These are phyloP conservation scores for Drosophila arizonae DNA, from an alignment of 1,140 invertebrate genomes.

Conservation along the genomic window DNA sequence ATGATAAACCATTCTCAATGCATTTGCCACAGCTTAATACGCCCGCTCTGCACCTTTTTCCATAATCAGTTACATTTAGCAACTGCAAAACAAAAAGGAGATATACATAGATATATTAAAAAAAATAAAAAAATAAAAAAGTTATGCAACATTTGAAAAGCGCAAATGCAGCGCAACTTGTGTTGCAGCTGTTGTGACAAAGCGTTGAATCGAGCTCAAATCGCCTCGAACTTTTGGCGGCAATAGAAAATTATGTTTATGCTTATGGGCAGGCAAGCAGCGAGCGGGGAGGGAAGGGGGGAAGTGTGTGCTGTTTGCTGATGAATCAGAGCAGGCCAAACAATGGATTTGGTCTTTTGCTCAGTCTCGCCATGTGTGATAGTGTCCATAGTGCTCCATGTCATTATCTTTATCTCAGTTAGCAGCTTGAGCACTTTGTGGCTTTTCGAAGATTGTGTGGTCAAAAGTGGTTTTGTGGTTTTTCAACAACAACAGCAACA, in stretches of 20 bases:
- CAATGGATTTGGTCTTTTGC: conserved; percentile 26
- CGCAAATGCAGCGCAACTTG: conserved; percentile 50
- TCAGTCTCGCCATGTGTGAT: conserved; percentile 7
- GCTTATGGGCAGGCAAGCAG: conserved; percentile 18
- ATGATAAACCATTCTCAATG: neutral
- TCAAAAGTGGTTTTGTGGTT: conserved; percentile 38
- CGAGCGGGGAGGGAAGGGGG: neutral
- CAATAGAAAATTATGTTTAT: conserved; percentile 60
- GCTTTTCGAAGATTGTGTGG: conserved; percentile 42
- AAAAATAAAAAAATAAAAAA: neutral
- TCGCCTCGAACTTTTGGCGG: conserved; percentile 27
- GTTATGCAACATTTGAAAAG: conserved; percentile 48
- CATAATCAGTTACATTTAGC: conserved; percentile 18
- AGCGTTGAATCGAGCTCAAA: conserved; percentile 28
- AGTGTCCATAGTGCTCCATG: conserved; percentile 40
- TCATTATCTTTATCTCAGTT: conserved; percentile 40
- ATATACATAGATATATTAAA: too few relatives aligned
- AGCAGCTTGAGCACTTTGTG: conserved; percentile 36
- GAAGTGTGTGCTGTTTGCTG: neutral
- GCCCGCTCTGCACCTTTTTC: neutral
- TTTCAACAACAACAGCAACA: conserved; percentile 1
- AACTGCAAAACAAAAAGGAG: conserved; percentile 10
- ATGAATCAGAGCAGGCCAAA: conserved; percentile 48
- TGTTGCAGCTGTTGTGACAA: conserved; percentile 53
- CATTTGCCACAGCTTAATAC: neutral